These are phyloP conservation scores for Molothrus ater DNA, from an alignment of 2,797 vertebrate species.

Conservation along the genomic window DNA sequence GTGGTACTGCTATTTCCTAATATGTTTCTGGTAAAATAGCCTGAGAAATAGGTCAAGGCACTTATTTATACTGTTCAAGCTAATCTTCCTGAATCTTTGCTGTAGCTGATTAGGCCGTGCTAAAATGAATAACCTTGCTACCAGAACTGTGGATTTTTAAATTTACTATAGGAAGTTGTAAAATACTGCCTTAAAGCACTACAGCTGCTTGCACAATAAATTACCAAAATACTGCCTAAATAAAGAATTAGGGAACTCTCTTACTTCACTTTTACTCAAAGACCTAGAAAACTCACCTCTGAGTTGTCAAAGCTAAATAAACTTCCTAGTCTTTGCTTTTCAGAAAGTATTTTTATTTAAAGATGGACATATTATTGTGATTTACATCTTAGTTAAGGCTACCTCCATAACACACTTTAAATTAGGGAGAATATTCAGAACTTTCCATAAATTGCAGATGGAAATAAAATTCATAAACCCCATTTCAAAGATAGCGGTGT, in stretches of 20 bases:
- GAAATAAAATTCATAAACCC: not conserved
- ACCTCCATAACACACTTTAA: not conserved
- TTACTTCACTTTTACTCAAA: not conserved
- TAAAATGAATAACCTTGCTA: not conserved
- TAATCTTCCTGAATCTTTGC: not conserved
- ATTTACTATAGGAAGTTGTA: not conserved
- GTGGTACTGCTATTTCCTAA: not conserved
- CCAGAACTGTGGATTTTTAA: not conserved
- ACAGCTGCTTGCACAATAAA: not conserved
- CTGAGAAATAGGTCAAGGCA: not conserved
- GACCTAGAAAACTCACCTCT: not conserved
- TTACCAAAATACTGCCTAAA: not conserved
- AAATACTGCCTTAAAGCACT: not conserved
- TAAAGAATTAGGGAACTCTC: not conserved
- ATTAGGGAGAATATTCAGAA: not conserved
- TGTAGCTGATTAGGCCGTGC: not conserved
- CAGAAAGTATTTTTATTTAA: not conserved
- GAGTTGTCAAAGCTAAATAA: not conserved
- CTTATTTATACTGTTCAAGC: not conserved
- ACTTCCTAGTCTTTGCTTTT: not conserved
- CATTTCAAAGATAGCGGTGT: not conserved
- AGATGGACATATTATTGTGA: not conserved
- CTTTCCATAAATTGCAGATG: not conserved
- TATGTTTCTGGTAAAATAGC: not conserved
- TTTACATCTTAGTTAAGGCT: not conserved